Evolutionary conservation across 2,797 vertebrate genomes (phyloP).

Genomic region (Lophius americanus): DNA sequence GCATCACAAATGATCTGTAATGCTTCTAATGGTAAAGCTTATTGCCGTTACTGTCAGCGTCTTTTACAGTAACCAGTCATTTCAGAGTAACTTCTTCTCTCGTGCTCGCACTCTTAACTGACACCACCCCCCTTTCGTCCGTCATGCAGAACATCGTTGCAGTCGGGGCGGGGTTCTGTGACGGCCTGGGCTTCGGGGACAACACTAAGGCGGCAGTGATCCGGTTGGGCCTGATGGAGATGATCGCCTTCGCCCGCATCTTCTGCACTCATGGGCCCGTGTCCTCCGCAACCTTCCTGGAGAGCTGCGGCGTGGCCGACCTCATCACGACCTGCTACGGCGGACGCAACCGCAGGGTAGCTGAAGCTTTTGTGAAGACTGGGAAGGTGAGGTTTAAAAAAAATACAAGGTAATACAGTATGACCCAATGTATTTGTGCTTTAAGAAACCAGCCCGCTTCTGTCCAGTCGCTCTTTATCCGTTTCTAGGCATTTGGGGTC

Average conservation of each 20-base stretch:
- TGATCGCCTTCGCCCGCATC: slow-evolving; percentile 92
- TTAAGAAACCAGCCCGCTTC: too few species aligned
- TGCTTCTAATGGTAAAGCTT: too few species aligned
- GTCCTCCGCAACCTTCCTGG: slow-evolving; percentile 89
- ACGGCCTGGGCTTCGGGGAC: slow-evolving; percentile 94
- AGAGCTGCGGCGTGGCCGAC: slow-evolving; percentile 96
- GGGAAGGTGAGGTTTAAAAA: slow-evolving; percentile 77
- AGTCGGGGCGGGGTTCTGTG: slow-evolving; percentile 96
- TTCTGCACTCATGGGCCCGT: slow-evolving; percentile 89
- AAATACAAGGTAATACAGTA: background rate
- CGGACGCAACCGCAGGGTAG: slow-evolving; percentile 94
- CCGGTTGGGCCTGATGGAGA: slow-evolving; percentile 96
- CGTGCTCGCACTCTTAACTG: background rate
- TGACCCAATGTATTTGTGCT: too few species aligned
- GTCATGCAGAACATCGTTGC: slow-evolving; percentile 91
- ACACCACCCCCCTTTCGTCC: background rate
- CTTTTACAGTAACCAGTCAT: background rate
- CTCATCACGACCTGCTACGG: slow-evolving; percentile 98
- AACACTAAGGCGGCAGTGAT: slow-evolving; percentile 98
- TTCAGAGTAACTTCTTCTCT: background rate
- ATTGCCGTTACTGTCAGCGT: background rate
- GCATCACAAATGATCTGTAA: too few species aligned
- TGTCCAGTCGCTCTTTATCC: too few species aligned
- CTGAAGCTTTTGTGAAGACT: slow-evolving; percentile 92
- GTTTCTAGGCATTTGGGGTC: too few species aligned